phyloP scores from a whole-genome alignment of 2,888 invertebrate species.

The Agrilus cyanescens region DNA sequence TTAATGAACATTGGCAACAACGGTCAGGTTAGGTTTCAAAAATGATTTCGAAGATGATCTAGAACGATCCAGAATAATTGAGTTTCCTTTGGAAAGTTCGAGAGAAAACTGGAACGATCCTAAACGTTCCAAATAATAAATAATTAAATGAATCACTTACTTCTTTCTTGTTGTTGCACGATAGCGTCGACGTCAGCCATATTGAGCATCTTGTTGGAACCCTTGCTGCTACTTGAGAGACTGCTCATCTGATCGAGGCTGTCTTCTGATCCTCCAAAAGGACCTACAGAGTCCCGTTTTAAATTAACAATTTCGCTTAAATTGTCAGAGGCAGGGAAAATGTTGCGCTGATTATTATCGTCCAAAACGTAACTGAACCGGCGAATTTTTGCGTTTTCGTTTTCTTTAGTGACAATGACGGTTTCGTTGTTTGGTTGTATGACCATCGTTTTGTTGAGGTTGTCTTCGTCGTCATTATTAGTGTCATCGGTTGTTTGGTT shows the following conservation, averaged over 20 bases:
- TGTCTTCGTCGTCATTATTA: conserved; percentile 12
- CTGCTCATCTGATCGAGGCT: conserved; percentile 34
- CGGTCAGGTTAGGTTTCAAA: too few relatives aligned
- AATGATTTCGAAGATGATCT: too few relatives aligned
- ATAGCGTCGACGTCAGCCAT: conserved; percentile 33
- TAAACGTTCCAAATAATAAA: too few relatives aligned
- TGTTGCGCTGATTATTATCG: conserved; percentile 1
- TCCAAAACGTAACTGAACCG: conserved; percentile 2
- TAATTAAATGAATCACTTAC: conserved; percentile 21
- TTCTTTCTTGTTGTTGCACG: conserved; percentile 31
- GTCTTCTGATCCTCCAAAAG: conserved; percentile 30
- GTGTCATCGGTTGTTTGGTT: too few relatives aligned
- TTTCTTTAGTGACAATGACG: conserved; percentile 6
- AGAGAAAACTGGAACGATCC: too few relatives aligned
- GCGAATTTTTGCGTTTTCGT: conserved; percentile 9
- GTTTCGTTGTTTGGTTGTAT: conserved; percentile 1
- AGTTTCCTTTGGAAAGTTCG: too few relatives aligned
- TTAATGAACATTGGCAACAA: too few relatives aligned
- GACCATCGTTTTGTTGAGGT: conserved; percentile 7
- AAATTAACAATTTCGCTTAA: background rate
- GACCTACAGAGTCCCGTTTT: conserved; percentile 16
- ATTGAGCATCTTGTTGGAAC: conserved; percentile 29
- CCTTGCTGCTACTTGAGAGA: conserved; percentile 28
- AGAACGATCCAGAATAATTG: too few relatives aligned
- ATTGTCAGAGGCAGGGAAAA: too few relatives aligned